These are phyloP conservation scores for Acanthopleura granulata DNA, from an alignment of 2,888 invertebrate species.

Conservation along the genomic window DNA sequence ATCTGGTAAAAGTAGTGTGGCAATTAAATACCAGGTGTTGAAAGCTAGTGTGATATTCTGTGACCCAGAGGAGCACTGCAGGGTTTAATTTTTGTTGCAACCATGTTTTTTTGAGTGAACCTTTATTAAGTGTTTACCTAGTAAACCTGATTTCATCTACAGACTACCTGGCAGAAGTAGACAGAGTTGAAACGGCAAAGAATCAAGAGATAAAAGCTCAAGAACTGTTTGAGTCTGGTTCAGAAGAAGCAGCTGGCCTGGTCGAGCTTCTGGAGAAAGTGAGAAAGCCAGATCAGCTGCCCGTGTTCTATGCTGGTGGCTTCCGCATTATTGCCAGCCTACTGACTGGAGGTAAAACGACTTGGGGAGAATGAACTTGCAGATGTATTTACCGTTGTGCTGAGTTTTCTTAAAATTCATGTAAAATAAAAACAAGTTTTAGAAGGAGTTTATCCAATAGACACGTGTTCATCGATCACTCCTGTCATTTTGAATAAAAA, in stretches of 20 bases:
- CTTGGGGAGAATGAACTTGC: neutral
- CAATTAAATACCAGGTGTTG: too few species aligned
- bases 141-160: conserved; percentile 8
- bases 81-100: too few species aligned
- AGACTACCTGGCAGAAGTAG: conserved; percentile 63
- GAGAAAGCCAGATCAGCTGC: conserved; percentile 53
- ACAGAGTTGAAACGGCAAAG: conserved; percentile 45
- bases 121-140: neutral
- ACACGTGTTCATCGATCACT: too few species aligned
- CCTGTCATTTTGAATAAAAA: too few species aligned
- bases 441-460: too few species aligned
- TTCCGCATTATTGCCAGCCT: conserved; percentile 52
- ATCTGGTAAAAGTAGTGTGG: too few species aligned
- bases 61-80: too few species aligned
- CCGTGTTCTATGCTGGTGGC: conserved; percentile 65
- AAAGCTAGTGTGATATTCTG: too few species aligned
- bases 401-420: too few species aligned
- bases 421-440: too few species aligned
- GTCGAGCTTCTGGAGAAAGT: conserved; percentile 56
- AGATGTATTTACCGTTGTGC: neutral
- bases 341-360: conserved; percentile 47
- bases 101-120: too few species aligned
- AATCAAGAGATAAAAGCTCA: conserved; percentile 53
- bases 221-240: conserved; percentile 55
- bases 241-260: conserved; percentile 43